These are phyloP conservation scores for Cheilosia scutellata DNA, from an alignment of 2,888 invertebrate genomes.

Conservation along the genomic window DNA sequence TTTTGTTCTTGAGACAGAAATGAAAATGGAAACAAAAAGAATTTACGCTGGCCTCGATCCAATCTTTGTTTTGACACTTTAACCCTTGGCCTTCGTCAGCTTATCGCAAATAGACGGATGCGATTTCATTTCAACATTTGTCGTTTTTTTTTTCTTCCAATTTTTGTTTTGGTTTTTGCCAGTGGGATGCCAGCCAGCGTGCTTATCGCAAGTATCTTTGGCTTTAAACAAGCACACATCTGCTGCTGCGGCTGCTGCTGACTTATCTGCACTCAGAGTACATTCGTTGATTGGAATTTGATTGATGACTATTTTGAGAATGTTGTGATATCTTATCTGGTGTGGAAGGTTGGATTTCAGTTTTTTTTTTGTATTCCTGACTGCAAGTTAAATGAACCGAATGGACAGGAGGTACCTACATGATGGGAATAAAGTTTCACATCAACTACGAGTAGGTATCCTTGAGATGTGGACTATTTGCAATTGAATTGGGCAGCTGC, in stretches of 20 bases:
- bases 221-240: slow-evolving; percentile 46
- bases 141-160: not conserved
- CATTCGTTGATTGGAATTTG: slow-evolving; percentile 57
- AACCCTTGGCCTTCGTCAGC: slow-evolving; percentile 68
- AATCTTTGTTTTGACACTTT: slow-evolving; percentile 66
- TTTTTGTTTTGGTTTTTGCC: slow-evolving; percentile 18
- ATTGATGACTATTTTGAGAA: slow-evolving; percentile 71
- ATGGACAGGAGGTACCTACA: slow-evolving; percentile 9
- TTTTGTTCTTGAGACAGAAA: not conserved
- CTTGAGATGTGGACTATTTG: not conserved
- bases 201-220: slow-evolving; percentile 69
- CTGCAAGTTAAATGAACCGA: slow-evolving; percentile 49
- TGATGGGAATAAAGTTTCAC: not conserved
- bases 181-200: slow-evolving; percentile 39
- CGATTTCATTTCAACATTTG: slow-evolving; percentile 44
- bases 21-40: slow-evolving; percentile 25
- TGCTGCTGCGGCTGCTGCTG: slow-evolving; percentile 5
- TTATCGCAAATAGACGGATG: slow-evolving; percentile 68
- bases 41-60: slow-evolving; percentile 51
- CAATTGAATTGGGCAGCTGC: too few relatives aligned
- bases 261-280: slow-evolving; percentile 53
- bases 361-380: slow-evolving; percentile 26
- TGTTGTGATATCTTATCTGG: slow-evolving; percentile 57
- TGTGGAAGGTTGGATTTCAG: slow-evolving; percentile 27
- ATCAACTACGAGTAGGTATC: not conserved